A percentile compares a stretch with the other conserved stretches of the same genome.
These are phyloP conservation scores for Epicauta chinensis DNA, from an alignment of 1,140 invertebrate genomes.

Conservation along the genomic window DNA sequence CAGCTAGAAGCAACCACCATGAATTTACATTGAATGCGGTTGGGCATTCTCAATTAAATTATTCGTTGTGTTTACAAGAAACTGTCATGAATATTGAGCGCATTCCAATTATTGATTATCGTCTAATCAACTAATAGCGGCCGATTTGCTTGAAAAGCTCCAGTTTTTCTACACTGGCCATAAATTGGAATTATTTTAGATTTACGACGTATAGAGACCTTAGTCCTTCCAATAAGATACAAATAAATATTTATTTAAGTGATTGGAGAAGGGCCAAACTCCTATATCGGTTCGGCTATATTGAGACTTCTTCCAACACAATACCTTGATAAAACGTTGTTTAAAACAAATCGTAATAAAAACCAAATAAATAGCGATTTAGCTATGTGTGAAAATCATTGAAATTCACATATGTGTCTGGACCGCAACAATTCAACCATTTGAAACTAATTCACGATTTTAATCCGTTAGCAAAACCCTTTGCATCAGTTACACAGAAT, in stretches of 20 bases:
- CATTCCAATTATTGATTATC: background rate
- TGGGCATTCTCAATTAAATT: constrained; percentile 29
- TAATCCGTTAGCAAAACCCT: constrained; percentile 16
- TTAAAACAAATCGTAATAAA: no score
- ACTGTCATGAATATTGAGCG: constrained; percentile 12
- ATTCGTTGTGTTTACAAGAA: constrained; percentile 21
- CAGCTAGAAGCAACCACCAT: constrained; percentile 14
- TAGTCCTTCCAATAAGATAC: constrained; percentile 2
- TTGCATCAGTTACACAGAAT: constrained; percentile 35
- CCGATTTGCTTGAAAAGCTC: constrained; percentile 10
- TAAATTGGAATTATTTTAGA: constrained; percentile 20
- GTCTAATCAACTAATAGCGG: constrained; percentile 23
- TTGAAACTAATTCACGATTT: no score
- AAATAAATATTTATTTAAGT: constrained; percentile 7
- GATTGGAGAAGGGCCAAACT: background rate
- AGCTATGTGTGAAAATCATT: no score
- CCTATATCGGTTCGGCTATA: no score
- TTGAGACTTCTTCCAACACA: no score
- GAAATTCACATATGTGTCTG: no score
- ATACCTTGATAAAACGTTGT: no score
- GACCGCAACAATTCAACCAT: no score
- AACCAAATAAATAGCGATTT: no score
- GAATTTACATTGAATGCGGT: constrained; percentile 31
- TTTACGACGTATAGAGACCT: constrained; percentile 11
- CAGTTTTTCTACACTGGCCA: constrained; percentile 7